These are phyloP conservation scores for Andrena bicolor DNA, from an alignment of 2,888 invertebrate genomes.

Conservation along the genomic window DNA sequence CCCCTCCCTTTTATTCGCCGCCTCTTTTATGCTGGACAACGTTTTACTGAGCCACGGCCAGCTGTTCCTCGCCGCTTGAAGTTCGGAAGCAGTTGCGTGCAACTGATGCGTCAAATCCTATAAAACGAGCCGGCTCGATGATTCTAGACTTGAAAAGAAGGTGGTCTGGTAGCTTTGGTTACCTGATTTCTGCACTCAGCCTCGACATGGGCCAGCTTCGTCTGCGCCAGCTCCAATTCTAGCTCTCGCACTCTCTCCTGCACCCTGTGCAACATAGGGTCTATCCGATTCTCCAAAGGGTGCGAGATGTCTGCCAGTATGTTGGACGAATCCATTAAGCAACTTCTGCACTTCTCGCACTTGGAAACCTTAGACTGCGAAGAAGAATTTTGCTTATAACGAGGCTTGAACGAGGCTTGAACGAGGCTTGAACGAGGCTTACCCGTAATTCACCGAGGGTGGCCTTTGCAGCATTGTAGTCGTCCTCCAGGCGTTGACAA, in stretches of 20 bases:
- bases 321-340: constrained; percentile 75
- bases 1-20: constrained; percentile 87
- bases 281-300: constrained; percentile 80
- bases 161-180: constrained; percentile 26
- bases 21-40: constrained; percentile 91
- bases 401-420: constrained; percentile 70
- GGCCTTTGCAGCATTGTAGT: constrained; percentile 89
- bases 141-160: not conserved
- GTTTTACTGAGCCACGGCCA: constrained; percentile 99
- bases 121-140: not conserved
- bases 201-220: constrained; percentile 98
- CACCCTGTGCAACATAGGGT: constrained; percentile 84
- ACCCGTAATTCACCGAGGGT: constrained; percentile 89
- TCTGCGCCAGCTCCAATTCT: constrained; percentile 98
- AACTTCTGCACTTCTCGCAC: constrained; percentile 86
- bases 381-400: constrained; percentile 2
- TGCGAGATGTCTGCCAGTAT: constrained; percentile 75
- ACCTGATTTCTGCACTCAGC: constrained; percentile 98
- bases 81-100: constrained; percentile 92
- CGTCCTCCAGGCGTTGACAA: constrained; percentile 94
- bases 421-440: constrained; percentile 70
- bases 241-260: constrained; percentile 93
- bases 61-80: constrained; percentile 89
- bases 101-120: constrained; percentile 96
- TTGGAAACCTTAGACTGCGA: constrained; percentile 86